Percentiles rank a stretch among this genome's conserved stretches.
Evolutionary conservation across 2,113 vertebrate genomes (phyloP).

Genomic region (Miniopterus natalensis): DNA sequence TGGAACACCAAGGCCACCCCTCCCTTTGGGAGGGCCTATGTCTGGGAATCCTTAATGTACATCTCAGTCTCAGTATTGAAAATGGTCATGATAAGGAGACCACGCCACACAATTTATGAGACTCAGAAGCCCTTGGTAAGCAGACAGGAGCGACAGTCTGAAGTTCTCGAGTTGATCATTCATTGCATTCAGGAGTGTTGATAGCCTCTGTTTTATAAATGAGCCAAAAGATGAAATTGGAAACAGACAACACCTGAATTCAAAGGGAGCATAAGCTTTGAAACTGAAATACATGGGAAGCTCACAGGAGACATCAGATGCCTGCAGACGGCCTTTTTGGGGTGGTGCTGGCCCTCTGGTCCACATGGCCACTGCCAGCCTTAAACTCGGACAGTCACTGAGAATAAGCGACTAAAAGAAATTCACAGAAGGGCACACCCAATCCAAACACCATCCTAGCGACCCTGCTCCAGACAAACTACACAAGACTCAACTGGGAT

Average conservation of each 20-base stretch:
- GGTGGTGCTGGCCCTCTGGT: neutral
- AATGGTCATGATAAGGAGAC: neutral
- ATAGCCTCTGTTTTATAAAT: neutral
- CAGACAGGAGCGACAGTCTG: neutral
- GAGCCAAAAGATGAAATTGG: neutral
- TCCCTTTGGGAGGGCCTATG: neutral
- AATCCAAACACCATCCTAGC: neutral
- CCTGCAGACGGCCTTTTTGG: neutral
- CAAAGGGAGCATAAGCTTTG: neutral
- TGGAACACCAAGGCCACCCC: neutral
- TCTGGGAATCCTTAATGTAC: neutral
- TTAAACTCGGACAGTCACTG: neutral
- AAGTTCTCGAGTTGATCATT: neutral
- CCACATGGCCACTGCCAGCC: neutral
- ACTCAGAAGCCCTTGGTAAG: neutral
- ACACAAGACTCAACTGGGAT: neutral
- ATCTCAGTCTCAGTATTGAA: neutral
- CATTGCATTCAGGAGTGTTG: neutral
- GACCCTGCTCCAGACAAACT: neutral
- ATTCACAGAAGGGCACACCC: neutral
- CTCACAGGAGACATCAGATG: neutral
- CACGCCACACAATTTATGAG: neutral
- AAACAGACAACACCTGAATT: neutral
- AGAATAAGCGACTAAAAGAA: neutral
- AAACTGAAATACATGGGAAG: neutral